Percentiles rank a stretch among this genome's conserved stretches.
Evolutionary conservation across 2,888 invertebrate species (phyloP).

Genomic region (Orthonevra nobilis): DNA sequence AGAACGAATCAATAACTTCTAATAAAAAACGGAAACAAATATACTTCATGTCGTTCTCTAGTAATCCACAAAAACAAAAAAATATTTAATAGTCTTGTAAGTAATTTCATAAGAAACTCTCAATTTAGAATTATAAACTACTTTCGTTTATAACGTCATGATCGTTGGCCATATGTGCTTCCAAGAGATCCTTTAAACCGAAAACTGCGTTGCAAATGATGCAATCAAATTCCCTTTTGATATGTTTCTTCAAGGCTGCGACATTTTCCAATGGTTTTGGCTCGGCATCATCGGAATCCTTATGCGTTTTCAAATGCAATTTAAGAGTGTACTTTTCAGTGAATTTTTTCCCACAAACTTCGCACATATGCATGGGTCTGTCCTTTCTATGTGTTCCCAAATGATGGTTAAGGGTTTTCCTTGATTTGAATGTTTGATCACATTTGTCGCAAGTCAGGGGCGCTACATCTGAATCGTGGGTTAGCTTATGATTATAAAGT

Average conservation of each 20-base stretch:
- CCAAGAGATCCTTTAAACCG: conserved; percentile 68
- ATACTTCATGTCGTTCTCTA: no score
- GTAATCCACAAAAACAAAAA: no score
- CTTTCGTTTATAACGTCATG: conserved; percentile 75
- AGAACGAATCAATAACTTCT: no score
- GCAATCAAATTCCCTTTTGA: conserved; percentile 60
- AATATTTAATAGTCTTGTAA: no score
- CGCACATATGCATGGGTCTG: conserved; percentile 76
- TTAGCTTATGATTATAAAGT: conserved; percentile 77
- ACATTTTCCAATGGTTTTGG: not conserved
- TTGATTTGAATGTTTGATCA: conserved; percentile 77
- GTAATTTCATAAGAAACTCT: no score
- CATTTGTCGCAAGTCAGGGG: conserved; percentile 76
- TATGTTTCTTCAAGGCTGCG: conserved; percentile 35
- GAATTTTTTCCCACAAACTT: conserved; percentile 76
- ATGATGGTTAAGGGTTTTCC: conserved; percentile 76
- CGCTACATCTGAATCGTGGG: conserved; percentile 77
- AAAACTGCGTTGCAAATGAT: conserved; percentile 71
- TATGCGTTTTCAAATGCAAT: conserved; percentile 76
- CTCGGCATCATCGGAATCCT: conserved; percentile 54
- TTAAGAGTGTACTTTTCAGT: conserved; percentile 78
- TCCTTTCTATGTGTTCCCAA: conserved; percentile 76
- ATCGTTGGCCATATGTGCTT: conserved; percentile 72
- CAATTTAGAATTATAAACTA: no score
- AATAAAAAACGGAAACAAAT: no score